Evolutionary conservation across 1,140 invertebrate genomes (phyloP).

Genomic region (Reticulitermes speratus): DNA sequence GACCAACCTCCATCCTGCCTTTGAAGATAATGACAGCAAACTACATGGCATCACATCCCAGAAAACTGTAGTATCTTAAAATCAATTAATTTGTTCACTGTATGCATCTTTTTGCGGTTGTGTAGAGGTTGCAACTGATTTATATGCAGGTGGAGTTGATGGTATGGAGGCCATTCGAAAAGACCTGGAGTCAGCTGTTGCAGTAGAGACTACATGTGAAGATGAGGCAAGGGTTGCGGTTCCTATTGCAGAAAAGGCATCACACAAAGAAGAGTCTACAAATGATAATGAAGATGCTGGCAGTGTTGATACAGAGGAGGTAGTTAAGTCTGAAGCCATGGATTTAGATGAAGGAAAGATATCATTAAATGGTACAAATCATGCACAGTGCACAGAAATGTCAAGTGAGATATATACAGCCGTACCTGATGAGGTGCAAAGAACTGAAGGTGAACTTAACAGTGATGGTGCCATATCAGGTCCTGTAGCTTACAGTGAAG

Average conservation of each 20-base stretch:
- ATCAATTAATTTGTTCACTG: too few relatives aligned
- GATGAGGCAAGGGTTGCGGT: constrained; percentile 35
- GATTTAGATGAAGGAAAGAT: constrained; percentile 35
- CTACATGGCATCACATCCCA: too few relatives aligned
- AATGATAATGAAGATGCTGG: constrained; percentile 27
- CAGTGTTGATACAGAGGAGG: background rate
- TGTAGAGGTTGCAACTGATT: too few relatives aligned
- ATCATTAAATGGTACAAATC: background rate
- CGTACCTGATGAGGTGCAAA: constrained; percentile 19
- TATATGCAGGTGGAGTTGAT: constrained; percentile 33
- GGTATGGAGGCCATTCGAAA: constrained; percentile 58
- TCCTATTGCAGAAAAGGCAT: constrained; percentile 29
- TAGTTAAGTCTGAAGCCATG: constrained; percentile 32
- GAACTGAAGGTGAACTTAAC: background rate
- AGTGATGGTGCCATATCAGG: background rate
- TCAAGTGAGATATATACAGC: background rate
- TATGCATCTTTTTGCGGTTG: too few relatives aligned
- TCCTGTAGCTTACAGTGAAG: constrained; percentile 13
- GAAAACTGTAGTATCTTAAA: too few relatives aligned
- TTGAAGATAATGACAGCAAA: too few relatives aligned
- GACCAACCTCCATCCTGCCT: too few relatives aligned
- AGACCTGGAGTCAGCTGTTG: constrained; percentile 58
- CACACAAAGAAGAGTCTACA: background rate
- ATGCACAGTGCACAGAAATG: background rate
- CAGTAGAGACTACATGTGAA: constrained; percentile 55